Conservation (phyloP, 64 coral and sea anemone species). For the Pocillopora verrucosa region DNA sequence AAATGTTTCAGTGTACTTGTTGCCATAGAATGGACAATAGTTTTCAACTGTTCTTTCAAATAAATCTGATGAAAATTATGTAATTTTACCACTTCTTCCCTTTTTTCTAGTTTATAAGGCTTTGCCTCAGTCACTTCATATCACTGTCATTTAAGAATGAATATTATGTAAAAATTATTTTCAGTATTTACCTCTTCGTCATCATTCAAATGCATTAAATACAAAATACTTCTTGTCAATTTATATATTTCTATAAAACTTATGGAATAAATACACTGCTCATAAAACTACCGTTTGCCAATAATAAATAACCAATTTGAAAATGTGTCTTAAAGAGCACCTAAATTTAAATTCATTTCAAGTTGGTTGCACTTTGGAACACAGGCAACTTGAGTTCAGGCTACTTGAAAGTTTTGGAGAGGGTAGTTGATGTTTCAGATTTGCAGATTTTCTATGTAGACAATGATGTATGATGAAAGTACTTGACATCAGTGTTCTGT, state of each 20-base stretch:
- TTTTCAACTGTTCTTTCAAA: background rate
- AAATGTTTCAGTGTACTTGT: background rate
- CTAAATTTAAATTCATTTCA: background rate
- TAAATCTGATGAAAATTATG: background rate
- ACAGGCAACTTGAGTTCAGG: too few species aligned
- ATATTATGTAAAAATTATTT: background rate
- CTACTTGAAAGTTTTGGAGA: too few species aligned
- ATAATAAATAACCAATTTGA: background rate
- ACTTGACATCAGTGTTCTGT: background rate
- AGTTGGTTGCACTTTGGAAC: too few species aligned
- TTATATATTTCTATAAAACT: constrained; percentile 3
- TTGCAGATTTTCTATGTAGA: background rate
- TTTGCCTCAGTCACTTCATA: background rate
- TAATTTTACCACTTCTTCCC: background rate
- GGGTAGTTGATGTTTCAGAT: too few species aligned
- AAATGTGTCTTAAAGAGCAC: background rate
- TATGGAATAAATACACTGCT: constrained; percentile 29
- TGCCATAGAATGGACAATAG: background rate
- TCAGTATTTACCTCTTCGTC: background rate
- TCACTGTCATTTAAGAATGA: background rate
- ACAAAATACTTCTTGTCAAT: background rate
- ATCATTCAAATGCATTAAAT: background rate
- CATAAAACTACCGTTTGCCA: background rate
- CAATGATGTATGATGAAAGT: background rate
- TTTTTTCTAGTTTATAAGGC: background rate